Base-by-base conservation (phyloP, 2,888 invertebrate genomes). In the Trisateles emortualis region DNA sequence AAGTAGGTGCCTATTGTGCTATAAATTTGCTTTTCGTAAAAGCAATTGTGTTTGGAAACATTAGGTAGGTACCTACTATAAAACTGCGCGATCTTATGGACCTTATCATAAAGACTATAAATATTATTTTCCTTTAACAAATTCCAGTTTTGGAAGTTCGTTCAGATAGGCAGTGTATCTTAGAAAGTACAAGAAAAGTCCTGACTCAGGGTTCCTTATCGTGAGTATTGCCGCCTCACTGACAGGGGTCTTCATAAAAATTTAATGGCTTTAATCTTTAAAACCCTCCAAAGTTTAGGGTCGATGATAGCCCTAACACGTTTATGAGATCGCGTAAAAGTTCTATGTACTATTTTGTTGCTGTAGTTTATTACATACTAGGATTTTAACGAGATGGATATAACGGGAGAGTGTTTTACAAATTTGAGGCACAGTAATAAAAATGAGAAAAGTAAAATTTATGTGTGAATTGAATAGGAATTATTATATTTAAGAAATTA, bases 191-290 rank as follows among this genome's bases (percentile, higher is more conserved):
- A 70, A 74, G 66, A 73, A 75, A 79, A 76, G 68, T 76, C 72
- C 73, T 72, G 74, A 81, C 71, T 82, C 79, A 77, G 76, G 59
- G 58, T 64, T 72, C 59, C 78, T 84, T 86, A 84, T 85, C 86
- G 71, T 65, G 58, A 74, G 66, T 65, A 74, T 74, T 77, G 76
- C 78, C 81, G 80, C 76, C 76, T 78, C 81, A 84, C 72, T 83
- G 83, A 83, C 81, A 83, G 85, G 83, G 84, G 85, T 83, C 78
- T 83, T 81, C 85, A 86, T 86, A 87, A 88, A 88, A 88, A 83
- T 87, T 83, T 88, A 88, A 89, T 83, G 79, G 76, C 77, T 81
- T 84, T 88, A 88, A 88, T 89, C 86, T 88, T 88, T 85, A 84
- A 86, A 84, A 78, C 83, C 77, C 77, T 82, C 67, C 78, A 74